A percentile compares a stretch with the other conserved stretches of the same genome.
Evolutionary conservation across 2,888 invertebrate species (phyloP).

Genomic region (Stenchaetothrips biformis): DNA sequence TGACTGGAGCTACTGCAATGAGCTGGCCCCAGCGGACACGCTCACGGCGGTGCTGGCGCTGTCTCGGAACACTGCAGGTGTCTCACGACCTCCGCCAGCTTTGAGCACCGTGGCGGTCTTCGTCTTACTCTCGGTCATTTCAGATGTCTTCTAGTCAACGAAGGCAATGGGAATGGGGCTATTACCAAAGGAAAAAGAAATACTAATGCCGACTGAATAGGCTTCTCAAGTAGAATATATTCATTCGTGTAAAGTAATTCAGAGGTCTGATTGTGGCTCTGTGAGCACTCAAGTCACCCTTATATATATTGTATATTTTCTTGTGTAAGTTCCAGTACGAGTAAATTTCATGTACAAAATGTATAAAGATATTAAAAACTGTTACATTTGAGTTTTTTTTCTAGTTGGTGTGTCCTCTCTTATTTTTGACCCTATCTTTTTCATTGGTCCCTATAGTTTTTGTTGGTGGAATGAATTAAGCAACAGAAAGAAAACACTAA

Average conservation of each 20-base stretch:
- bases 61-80: background rate
- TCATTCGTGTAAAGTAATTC: no score
- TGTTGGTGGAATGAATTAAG: background rate
- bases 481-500: background rate
- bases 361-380: constrained; percentile 9
- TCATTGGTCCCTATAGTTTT: background rate
- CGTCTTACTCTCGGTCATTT: background rate
- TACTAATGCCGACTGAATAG: background rate
- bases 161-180: background rate
- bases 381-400: background rate
- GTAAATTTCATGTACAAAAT: constrained; percentile 15
- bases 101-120: no score
- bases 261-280: no score
- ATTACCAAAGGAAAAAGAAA: constrained; percentile 3
- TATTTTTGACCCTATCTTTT: no score
- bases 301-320: background rate
- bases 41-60: background rate
- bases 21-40: constrained; percentile 3
- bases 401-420: background rate
- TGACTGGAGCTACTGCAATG: constrained; percentile 17
- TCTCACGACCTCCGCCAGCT: no score
- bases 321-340: background rate
- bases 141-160: constrained; percentile 12
- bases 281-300: background rate
- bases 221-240: background rate